phyloP scores from a whole-genome alignment of 2,888 invertebrate species.

The Cacoxenus indagator region DNA sequence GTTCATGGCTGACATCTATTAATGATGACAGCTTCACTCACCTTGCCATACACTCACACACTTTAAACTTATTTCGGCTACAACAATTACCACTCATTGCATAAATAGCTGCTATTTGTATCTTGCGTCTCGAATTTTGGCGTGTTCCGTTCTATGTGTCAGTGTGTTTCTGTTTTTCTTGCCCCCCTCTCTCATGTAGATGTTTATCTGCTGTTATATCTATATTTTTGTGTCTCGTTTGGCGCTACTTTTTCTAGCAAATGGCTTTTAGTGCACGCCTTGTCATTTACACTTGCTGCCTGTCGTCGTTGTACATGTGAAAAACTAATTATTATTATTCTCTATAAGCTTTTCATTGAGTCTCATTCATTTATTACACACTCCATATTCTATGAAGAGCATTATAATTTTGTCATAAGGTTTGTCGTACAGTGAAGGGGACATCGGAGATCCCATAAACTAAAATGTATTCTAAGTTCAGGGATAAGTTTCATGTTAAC shows the following conservation, averaged over 20 bases:
- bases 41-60: neutral
- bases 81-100: constrained; percentile 1
- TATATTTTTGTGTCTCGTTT: neutral
- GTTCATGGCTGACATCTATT: neutral
- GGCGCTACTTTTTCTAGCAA: constrained; percentile 31
- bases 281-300: constrained; percentile 40
- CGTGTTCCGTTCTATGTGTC: neutral
- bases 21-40: neutral
- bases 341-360: no score
- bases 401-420: no score
- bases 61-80: neutral
- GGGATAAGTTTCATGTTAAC: no score
- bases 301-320: constrained; percentile 14
- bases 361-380: no score
- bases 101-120: constrained; percentile 1
- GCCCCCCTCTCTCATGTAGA: neutral
- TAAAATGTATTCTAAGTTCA: no score
- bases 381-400: no score
- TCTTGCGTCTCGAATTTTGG: neutral
- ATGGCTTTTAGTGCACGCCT: constrained; percentile 56
- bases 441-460: no score
- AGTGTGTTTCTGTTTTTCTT: neutral
- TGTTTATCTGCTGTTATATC: neutral
- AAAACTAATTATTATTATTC: constrained; percentile 21
- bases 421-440: no score